Evolutionary conservation across 2,113 vertebrate genomes (phyloP), one percentile per base, ranked within the genome.

Genomic region (Cairina moschata): DNA sequence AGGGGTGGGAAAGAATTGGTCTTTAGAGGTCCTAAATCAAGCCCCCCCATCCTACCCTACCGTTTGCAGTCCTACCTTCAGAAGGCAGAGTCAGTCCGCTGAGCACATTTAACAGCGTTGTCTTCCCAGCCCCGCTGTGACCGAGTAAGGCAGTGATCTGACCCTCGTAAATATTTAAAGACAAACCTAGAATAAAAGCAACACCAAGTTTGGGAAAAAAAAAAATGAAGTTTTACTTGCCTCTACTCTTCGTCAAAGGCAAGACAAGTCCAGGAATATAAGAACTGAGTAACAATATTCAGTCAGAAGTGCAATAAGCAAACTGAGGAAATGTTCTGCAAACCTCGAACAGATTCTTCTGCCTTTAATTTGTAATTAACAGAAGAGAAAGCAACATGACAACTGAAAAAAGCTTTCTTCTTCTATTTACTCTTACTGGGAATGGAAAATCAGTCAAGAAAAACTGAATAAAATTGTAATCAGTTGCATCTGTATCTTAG

Each of bases 131-230:
- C 31, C 99, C 99, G 8, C 99, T 99, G 97, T 99, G 99, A n/a
- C 99, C 99, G 3, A 99, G 98, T 36, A 99, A 90, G n/a, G 99
- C 99, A 0, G 99, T 99, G 89, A 99, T 99, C 97, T 99, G 99
- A 23, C 98, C 99, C 97, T 99, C 99, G 2, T 99, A 99, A 84
- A 99, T 98, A 91, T 98, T 98, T 69, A 99, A 98, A 2, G 98
- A 98, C 94, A 99, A 93, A 90, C 98, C 99, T 99, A 59, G 12
- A 46, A 77, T 29, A 21, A n/a, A 66, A 86, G 23, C 16, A 44
- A 55, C 50, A 28, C 11, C 23, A 16, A 2, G 42, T 58, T 34
- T 32, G 40, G 54, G 55, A 32, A n/a, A 56, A 59, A 60, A 67
- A 73, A 31, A 1, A 80, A 31, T 1, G 14, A 77, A 11, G 34